These are phyloP conservation scores for Chalcosyrphus nemorum DNA, from an alignment of 2,888 invertebrate species.

Conservation along the genomic window DNA sequence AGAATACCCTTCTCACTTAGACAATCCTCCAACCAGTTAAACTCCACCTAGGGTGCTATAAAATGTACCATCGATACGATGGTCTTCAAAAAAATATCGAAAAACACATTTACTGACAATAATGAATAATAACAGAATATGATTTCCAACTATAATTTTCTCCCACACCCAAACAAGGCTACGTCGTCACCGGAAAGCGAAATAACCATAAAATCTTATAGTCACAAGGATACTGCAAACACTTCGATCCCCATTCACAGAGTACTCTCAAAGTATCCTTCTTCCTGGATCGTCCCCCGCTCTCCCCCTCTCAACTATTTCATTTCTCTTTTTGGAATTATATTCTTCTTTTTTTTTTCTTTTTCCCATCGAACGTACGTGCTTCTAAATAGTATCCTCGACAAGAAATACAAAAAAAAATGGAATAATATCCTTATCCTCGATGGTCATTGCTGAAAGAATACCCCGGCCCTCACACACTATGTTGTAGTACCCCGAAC, in stretches of 20 bases:
- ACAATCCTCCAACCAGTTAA: conserved; percentile 15
- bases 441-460: conserved; percentile 70
- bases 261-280: conserved; percentile 62
- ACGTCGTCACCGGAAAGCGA: conserved; percentile 29
- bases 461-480: conserved; percentile 21
- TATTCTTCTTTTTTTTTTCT: conserved; percentile 26
- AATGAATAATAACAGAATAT: conserved; percentile 72
- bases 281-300: neutral
- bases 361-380: conserved; percentile 47
- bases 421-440: conserved; percentile 72
- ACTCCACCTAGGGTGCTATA: conserved; percentile 59
- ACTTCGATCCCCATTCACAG: conserved; percentile 70
- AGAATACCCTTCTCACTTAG: neutral
- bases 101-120: conserved; percentile 70
- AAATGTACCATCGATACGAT: conserved; percentile 54
- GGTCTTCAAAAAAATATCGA: conserved; percentile 72
- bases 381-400: conserved; percentile 64
- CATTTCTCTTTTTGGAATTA: conserved; percentile 8
- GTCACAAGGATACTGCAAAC: conserved; percentile 72
- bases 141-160: conserved; percentile 70
- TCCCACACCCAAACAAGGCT: neutral
- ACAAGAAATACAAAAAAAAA: conserved; percentile 41
- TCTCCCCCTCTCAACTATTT: conserved; percentile 16
- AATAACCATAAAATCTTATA: conserved; percentile 72
- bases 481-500: neutral